Conservation (phyloP, 2,888 invertebrate genomes). For the Perizoma flavofasciatum region DNA sequence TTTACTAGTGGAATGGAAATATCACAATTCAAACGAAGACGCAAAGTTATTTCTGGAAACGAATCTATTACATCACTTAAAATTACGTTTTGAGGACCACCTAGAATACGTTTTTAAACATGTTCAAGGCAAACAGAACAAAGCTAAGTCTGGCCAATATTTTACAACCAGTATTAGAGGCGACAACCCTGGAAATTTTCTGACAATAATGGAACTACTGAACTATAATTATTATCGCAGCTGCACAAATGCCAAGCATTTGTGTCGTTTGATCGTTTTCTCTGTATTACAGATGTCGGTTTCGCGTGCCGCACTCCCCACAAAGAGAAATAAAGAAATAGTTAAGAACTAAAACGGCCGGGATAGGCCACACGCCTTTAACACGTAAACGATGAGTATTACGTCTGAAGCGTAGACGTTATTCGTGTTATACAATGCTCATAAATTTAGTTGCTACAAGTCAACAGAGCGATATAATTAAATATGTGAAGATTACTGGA, state of each 20-base stretch:
- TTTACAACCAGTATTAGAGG: background rate
- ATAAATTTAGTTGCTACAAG: too few species aligned
- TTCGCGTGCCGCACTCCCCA: conserved; percentile 21
- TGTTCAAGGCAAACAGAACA: background rate
- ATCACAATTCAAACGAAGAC: conserved; percentile 45
- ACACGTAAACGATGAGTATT: conserved; percentile 4
- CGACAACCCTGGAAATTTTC: background rate
- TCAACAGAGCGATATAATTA: too few species aligned
- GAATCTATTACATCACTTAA: conserved; percentile 38
- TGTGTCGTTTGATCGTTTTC: conserved; percentile 9
- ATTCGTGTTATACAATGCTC: background rate
- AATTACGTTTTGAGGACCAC: background rate
- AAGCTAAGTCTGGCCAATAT: background rate
- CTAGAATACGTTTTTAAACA: background rate
- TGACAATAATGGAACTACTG: background rate
- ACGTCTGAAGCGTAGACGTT: conserved; percentile 17
- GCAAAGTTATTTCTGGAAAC: conserved; percentile 39
- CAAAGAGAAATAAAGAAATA: conserved; percentile 25
- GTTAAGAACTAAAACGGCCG: conserved; percentile 14
- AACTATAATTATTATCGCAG: conserved; percentile 11
- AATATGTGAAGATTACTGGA: too few species aligned
- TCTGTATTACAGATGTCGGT: conserved; percentile 17
- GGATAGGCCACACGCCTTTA: background rate
- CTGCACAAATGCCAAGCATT: conserved; percentile 21
- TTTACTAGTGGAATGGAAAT: conserved; percentile 46